Base-by-base conservation (phyloP, 2,888 invertebrate genomes). In the Morpho achilles region DNA sequence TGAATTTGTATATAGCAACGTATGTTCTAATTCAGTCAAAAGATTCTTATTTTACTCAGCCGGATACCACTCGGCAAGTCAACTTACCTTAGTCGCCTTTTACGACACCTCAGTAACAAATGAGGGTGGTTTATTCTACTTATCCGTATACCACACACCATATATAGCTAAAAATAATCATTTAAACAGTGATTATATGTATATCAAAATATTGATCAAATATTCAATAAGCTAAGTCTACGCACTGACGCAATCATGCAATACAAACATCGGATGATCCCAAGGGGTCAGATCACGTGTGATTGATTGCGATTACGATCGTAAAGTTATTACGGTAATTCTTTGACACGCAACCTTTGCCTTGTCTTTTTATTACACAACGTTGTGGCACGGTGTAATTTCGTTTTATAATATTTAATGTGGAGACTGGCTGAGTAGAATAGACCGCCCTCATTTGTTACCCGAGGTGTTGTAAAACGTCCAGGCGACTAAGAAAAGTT, bases 261-360 rank as follows among this genome's bases (percentile, higher is more conserved):
- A 54, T 46, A 47, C 23, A 50, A 50, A 54, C 46, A 58, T 53
- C 45, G 50, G 42, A 54, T 54, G 54, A 59, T 50, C 50, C 54
- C 58, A 54, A 42, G 50, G 54, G 54, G 54, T 59, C 58, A 58
- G 32, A 54, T 54, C 53, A 54, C 40, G 46, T 50, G 54, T 59
- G 58, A 59, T 59, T 59, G 58, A 59, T 59, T 50, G 42, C 48
- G 58, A 53, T 57, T 52, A 45, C 50, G 32, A 50, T 53, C 50
- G 50, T 49, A 58, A 46, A 32, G 42, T 40, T 50, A 59, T 54
- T 47, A 54, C 54, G 45, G 58, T 59, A 41, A 53, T 58, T 50
- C 49, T 59, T 59, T 52, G 47, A 58, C 46, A 46, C 58, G 58
- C 53, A 53, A 53, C 50, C 58, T 53, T 8, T 39, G 40, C 53